Evolutionary conservation across 2,113 vertebrate species (phyloP).

Genomic region (Cheilinus undulatus): DNA sequence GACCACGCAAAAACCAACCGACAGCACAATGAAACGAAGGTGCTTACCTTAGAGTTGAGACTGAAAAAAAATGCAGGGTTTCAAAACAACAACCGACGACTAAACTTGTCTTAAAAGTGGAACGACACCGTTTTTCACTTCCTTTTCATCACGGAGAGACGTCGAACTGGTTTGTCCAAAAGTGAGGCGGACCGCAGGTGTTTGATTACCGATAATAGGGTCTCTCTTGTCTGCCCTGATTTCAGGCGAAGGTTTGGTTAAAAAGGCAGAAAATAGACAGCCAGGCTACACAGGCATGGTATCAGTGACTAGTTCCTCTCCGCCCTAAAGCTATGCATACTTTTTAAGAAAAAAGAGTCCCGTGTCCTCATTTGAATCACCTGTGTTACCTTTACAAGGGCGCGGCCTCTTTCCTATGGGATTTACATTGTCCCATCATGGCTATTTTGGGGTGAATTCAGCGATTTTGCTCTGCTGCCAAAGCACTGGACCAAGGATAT

Average conservation of each 20-base stretch:
- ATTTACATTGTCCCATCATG: not conserved
- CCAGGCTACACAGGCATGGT: too few species aligned
- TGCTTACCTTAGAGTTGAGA: conserved; percentile 36
- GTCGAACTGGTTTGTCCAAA: conserved; percentile 2
- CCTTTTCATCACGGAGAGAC: not conserved
- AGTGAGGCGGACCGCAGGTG: not conserved
- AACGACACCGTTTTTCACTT: conserved; percentile 9
- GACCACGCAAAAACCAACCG: conserved; percentile 10
- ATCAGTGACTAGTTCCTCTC: not conserved
- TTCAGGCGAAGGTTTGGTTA: not conserved
- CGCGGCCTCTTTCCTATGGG: not conserved
- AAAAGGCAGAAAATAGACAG: not conserved
- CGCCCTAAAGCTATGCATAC: not conserved
- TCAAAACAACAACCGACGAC: not conserved
- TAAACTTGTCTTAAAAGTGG: not conserved
- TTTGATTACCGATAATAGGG: not conserved
- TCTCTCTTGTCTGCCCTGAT: not conserved
- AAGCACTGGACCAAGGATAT: not conserved
- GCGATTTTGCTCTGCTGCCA: too few species aligned
- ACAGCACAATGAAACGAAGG: not conserved
- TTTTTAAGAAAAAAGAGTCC: not conserved
- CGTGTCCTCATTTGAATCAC: not conserved
- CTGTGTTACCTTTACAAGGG: not conserved
- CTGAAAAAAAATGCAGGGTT: not conserved
- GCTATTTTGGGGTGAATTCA: too few species aligned